These are phyloP conservation scores for Virgularia gustaviana DNA, from an alignment of 92 coral and sea anemone species.

Conservation along the genomic window DNA sequence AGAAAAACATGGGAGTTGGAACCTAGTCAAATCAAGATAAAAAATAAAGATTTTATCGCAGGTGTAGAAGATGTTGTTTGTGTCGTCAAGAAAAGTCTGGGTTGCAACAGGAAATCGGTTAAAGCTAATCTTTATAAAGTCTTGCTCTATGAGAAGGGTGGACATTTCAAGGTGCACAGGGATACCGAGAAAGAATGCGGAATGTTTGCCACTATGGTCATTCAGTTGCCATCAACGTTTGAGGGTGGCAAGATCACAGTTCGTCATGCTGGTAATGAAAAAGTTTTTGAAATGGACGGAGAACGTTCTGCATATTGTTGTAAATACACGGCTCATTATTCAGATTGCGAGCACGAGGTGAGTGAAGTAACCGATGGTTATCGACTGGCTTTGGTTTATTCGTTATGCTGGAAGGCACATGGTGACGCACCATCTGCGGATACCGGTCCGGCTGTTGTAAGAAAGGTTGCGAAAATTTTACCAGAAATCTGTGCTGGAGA, in stretches of 20 bases:
- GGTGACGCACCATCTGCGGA: constrained; percentile 45
- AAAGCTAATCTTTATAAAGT: constrained; percentile 37
- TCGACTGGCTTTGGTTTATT: constrained; percentile 49
- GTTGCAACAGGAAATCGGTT: constrained; percentile 39
- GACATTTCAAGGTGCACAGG: constrained; percentile 42
- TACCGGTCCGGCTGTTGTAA: constrained; percentile 14
- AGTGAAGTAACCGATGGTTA: constrained; percentile 38
- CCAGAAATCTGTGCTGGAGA: constrained; percentile 25
- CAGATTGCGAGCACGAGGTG: constrained; percentile 56
- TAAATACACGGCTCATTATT: constrained; percentile 50
- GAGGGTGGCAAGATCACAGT: constrained; percentile 40
- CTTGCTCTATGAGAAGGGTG: constrained; percentile 41
- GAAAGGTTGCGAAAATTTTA: constrained; percentile 27
- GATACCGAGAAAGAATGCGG: constrained; percentile 38
- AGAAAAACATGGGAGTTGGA: constrained; percentile 43
- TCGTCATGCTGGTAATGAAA: constrained; percentile 35
- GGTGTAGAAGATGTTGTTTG: constrained; percentile 36
- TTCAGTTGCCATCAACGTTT: constrained; percentile 43
- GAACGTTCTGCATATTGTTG: constrained; percentile 33
- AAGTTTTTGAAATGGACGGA: constrained; percentile 10
- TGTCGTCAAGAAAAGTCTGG: constrained; percentile 18
- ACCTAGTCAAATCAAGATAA: constrained; percentile 35
- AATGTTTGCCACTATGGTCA: constrained; percentile 48
- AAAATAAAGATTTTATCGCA: constrained; percentile 21
- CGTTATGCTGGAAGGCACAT: constrained; percentile 38